Evolutionary conservation across 2,113 vertebrate species (phyloP).

Genomic region (Gadus macrocephalus): DNA sequence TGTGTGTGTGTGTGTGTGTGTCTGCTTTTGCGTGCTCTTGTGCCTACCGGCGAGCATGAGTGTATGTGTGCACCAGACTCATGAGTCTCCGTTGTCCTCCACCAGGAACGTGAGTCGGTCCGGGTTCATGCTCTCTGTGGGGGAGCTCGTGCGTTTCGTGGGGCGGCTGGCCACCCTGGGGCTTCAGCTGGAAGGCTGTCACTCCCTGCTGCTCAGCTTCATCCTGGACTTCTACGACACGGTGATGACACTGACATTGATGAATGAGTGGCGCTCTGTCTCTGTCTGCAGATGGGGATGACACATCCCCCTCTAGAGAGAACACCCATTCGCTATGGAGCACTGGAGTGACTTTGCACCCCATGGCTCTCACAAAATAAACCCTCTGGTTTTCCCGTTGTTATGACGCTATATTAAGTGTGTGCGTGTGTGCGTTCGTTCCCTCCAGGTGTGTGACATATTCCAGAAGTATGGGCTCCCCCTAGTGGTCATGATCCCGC

Average conservation of each 20-base stretch:
- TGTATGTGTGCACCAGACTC: slow-evolving; percentile 17
- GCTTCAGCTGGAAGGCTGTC: slow-evolving; percentile 77
- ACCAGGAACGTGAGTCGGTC: slow-evolving; percentile 81
- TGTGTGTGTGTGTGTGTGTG: not conserved
- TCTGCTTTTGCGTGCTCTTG: not conserved
- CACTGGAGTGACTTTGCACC: no score
- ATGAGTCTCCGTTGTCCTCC: slow-evolving; percentile 28
- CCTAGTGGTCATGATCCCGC: slow-evolving; percentile 80
- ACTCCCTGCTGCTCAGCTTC: slow-evolving; percentile 80
- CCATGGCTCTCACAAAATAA: no score
- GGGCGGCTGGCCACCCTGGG: slow-evolving; percentile 75
- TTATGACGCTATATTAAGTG: not conserved
- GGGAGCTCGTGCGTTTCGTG: slow-evolving; percentile 81
- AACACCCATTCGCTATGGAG: no score
- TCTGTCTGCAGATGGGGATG: no score
- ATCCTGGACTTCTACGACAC: slow-evolving; percentile 88
- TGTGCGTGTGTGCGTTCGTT: not conserved
- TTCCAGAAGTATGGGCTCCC: slow-evolving; percentile 83
- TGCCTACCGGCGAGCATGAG: not conserved
- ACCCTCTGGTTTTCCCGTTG: not conserved
- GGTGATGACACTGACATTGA: slow-evolving; percentile 59
- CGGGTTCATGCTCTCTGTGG: slow-evolving; percentile 72
- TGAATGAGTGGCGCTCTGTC: not conserved
- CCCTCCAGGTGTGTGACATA: slow-evolving; percentile 84
- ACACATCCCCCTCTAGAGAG: no score